These are phyloP conservation scores for Labeo rohita DNA, from an alignment of 2,113 vertebrate species.

Conservation along the genomic window DNA sequence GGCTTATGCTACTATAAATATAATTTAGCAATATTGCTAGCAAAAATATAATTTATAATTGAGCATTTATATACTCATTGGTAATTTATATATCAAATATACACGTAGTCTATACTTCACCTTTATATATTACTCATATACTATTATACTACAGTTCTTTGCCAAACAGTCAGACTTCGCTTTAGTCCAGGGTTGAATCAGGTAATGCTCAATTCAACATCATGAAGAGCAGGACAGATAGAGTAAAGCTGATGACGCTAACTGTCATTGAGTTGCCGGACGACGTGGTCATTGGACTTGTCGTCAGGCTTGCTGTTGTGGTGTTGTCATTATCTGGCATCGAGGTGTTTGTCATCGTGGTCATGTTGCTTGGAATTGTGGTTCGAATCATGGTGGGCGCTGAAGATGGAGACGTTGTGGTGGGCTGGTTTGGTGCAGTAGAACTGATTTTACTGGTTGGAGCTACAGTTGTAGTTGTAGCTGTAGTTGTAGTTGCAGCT, in stretches of 20 bases:
- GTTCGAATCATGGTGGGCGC: background rate
- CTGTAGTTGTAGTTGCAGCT: background rate
- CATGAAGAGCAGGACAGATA: background rate
- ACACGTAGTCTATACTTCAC: background rate
- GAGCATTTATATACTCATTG: background rate
- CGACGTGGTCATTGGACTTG: background rate
- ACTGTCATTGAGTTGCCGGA: background rate
- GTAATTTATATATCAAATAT: background rate
- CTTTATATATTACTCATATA: background rate
- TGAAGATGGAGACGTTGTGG: background rate
- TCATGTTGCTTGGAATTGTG: background rate
- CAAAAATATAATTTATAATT: no score
- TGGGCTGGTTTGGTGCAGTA: background rate
- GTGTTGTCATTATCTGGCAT: fast-evolving
- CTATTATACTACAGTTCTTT: background rate
- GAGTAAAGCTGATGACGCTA: background rate
- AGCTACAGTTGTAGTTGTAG: no score
- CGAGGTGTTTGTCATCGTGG: background rate
- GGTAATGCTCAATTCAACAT: background rate
- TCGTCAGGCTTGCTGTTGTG: background rate
- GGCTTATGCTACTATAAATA: background rate
- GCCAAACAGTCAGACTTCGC: background rate
- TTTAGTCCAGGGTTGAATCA: background rate
- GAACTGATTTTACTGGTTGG: no score
- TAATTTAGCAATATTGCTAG: no score